Base-by-base conservation (phyloP, 2,888 invertebrate genomes). In the Melolontha melolontha region DNA sequence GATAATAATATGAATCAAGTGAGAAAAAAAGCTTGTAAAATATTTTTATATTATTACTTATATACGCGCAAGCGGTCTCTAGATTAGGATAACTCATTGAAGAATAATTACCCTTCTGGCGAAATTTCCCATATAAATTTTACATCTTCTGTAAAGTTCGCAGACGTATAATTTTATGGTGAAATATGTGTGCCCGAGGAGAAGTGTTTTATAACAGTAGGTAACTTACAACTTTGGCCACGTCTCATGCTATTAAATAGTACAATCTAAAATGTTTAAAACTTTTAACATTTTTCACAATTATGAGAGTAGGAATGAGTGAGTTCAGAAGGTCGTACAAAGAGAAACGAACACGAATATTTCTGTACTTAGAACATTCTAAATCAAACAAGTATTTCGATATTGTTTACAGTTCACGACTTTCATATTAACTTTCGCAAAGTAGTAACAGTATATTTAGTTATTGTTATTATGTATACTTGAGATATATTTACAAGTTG, bases 151-250 rank as follows among this genome's bases (percentile, higher is more conserved):
- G 11, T 16, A 54, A 65, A 54, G 54, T 65, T 65, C 54, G n/a
- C 29, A 64, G 64, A 65, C 64, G 54, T 54, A 54, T 44, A 65
- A 54, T 52, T 65, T 42, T 34, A 17, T 6, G 12, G 16, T 44
- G 54, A 65, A 54, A 39, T 65, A 65, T 65, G 59, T n/a, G 42
- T 41, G n/a, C 44, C 44, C 34, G 14, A 62, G 59, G 39, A 47
- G 14, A 34, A 47, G 14, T 62, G 34, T 34, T 62, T 47, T 47
- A 44, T 57, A 47, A 54, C 29, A 40, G n/a, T 57, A 42, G 41
- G 34, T 34, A 34, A 39, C 40, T 62, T 62, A 27, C 5, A 47
- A 62, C 34, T 49, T 62, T 39, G 17, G 59, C 39, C 14, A 34
- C 29, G 29, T 47, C 34, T 29, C 29, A 8, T 47, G 34, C 34